These are phyloP conservation scores for Papilio machaon DNA, from an alignment of 1,140 invertebrate species.

Conservation along the genomic window DNA sequence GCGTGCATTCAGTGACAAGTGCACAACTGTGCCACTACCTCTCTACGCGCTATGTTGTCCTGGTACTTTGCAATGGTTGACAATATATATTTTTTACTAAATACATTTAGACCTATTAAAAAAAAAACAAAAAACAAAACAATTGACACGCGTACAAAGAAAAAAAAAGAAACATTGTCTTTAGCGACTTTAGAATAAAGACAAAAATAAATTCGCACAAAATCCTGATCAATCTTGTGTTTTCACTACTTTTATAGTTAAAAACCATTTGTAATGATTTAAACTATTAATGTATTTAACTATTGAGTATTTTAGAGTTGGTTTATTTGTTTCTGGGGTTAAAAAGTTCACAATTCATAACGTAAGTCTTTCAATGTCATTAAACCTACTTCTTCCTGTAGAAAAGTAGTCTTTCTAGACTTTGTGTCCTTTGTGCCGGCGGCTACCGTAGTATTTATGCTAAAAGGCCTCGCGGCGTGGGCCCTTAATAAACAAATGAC, in stretches of 20 bases:
- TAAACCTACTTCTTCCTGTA: conserved; percentile 1
- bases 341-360: not conserved
- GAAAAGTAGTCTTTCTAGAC: conserved; percentile 1
- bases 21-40: conserved; percentile 60
- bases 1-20: conserved; percentile 62
- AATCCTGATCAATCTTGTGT: too few relatives aligned
- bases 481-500: conserved; percentile 75
- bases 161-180: too few relatives aligned
- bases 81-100: conserved; percentile 26
- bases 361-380: not conserved
- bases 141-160: not conserved
- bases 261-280: too few relatives aligned
- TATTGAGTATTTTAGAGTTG: not conserved
- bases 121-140: not conserved
- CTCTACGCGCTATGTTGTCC: conserved; percentile 60
- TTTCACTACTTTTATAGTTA: too few relatives aligned
- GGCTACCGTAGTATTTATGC: conserved; percentile 62
- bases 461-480: conserved; percentile 64
- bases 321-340: not conserved
- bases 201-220: too few relatives aligned
- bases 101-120: not conserved
- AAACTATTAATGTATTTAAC: too few relatives aligned
- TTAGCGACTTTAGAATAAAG: too few relatives aligned
- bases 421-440: not conserved
- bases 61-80: conserved; percentile 53